Evolutionary conservation across 1,140 invertebrate species (phyloP).

Genomic region (Battus philenor): DNA sequence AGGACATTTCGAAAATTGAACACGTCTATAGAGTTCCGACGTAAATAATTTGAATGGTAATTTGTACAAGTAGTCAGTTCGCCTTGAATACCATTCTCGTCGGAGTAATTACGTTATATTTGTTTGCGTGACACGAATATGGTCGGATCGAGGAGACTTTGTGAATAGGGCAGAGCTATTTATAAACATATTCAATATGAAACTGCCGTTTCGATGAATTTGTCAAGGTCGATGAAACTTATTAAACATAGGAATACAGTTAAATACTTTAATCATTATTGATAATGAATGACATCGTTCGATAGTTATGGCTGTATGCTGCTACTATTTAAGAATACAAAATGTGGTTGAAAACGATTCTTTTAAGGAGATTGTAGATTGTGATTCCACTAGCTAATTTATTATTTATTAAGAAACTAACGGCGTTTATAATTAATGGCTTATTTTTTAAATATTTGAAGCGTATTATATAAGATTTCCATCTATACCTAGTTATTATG

Average conservation of each 20-base stretch:
- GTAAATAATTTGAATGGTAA: conserved; percentile 8
- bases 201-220: neutral
- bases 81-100: conserved; percentile 9
- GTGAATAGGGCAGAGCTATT: neutral
- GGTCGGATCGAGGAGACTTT: neutral
- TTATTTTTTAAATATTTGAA: too few relatives aligned
- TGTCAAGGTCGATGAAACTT: neutral
- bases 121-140: conserved; percentile 6
- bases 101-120: conserved; percentile 1
- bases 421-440: too few relatives aligned
- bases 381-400: too few relatives aligned
- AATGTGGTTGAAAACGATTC: too few relatives aligned
- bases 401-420: too few relatives aligned
- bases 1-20: too few relatives aligned
- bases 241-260: neutral
- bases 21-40: neutral
- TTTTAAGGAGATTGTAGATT: too few relatives aligned
- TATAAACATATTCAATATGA: neutral
- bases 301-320: too few relatives aligned
- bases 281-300: neutral
- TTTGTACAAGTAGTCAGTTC: conserved; percentile 7
- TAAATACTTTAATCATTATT: neutral
- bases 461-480: too few relatives aligned
- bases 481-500: too few relatives aligned
- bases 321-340: too few relatives aligned